phyloP scores from a whole-genome alignment of 2,888 invertebrate genomes.

The Hymenopus coronatus region DNA sequence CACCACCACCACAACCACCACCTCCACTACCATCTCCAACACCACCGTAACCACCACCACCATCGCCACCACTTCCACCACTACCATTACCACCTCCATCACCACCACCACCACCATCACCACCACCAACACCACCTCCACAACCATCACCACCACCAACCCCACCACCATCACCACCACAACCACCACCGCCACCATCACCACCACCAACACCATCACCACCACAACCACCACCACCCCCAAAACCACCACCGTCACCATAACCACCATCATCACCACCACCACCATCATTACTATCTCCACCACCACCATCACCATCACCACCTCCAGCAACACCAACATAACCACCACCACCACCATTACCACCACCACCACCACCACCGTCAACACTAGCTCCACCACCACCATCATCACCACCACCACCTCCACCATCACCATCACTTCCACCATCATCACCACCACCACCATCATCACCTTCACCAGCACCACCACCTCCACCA shows the following conservation, averaged over 20 bases:
- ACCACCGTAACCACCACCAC: background rate
- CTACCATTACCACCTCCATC: background rate
- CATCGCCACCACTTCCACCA: background rate
- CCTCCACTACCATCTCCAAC: background rate
- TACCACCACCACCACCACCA: background rate
- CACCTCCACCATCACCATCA: no score
- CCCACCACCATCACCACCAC: background rate
- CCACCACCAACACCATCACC: background rate
- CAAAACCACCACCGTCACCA: background rate
- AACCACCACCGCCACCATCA: background rate
- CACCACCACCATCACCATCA: background rate
- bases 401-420: no score
- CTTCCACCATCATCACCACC: no score
- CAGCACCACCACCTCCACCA: no score
- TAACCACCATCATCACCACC: background rate
- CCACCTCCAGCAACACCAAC: no score
- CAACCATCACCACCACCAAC: background rate
- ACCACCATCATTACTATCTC: background rate
- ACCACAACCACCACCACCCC: background rate
- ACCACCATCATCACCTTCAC: no score
- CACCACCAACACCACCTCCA: background rate
- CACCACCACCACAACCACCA: background rate
- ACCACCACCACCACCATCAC: background rate
- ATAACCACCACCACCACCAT: background rate
- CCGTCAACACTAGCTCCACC: no score